Evolutionary conservation across 2,888 invertebrate species (phyloP).

Genomic region (Lampropteryx suffumata): DNA sequence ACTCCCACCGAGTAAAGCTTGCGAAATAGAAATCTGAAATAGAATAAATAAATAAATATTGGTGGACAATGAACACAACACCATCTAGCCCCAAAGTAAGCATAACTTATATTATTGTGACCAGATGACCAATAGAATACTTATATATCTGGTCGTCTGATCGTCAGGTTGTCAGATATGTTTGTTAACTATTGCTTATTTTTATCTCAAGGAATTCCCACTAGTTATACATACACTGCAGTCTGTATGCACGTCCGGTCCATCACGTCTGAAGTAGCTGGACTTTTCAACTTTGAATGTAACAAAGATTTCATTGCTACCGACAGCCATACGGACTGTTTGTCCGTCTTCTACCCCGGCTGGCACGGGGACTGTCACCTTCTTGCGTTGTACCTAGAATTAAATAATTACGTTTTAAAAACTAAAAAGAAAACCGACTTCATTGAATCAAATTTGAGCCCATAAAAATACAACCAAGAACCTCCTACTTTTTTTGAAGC

Average conservation of each 20-base stretch:
- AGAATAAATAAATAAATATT: background rate
- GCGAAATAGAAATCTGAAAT: conserved; percentile 90
- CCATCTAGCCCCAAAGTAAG: too few relatives aligned
- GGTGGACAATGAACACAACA: too few relatives aligned
- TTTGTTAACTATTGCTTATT: too few relatives aligned
- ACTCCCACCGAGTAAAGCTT: conserved; percentile 96
- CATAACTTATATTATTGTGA: too few relatives aligned
- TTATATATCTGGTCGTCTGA: too few relatives aligned
- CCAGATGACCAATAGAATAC: too few relatives aligned
- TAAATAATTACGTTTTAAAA: background rate
- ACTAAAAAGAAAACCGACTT: too few relatives aligned
- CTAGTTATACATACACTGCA: conserved; percentile 75
- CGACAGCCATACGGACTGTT: conserved; percentile 96
- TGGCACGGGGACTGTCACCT: conserved; percentile 96
- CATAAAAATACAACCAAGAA: too few relatives aligned
- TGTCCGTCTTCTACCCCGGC: conserved; percentile 98
- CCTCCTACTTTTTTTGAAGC: too few relatives aligned
- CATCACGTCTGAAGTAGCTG: conserved; percentile 94
- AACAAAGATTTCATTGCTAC: conserved; percentile 95
- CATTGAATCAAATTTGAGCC: too few relatives aligned
- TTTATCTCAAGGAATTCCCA: too few relatives aligned
- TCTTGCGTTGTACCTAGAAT: conserved; percentile 89
- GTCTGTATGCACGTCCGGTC: conserved; percentile 98
- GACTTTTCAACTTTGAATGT: conserved; percentile 96
- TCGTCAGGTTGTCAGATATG: too few relatives aligned